phyloP scores from a whole-genome alignment of 2,113 vertebrate species.

The Alouatta palliata region DNA sequence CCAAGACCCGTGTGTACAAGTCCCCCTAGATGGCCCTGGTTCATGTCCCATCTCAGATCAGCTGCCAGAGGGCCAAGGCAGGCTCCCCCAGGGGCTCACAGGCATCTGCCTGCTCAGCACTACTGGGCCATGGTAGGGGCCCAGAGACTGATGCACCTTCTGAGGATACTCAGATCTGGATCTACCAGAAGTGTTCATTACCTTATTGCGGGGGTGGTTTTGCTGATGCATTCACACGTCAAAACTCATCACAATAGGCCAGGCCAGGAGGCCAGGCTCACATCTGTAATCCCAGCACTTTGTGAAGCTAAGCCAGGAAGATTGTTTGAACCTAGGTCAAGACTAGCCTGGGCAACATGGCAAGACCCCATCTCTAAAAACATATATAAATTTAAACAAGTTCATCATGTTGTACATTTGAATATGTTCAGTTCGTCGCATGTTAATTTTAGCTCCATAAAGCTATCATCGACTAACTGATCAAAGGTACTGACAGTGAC shows the following conservation, averaged over 20 bases:
- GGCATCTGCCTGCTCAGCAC: neutral
- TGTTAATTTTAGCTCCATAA: neutral
- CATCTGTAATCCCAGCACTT: too few relatives aligned
- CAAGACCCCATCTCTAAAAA: too few relatives aligned
- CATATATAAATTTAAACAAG: neutral
- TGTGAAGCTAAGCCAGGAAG: too few relatives aligned
- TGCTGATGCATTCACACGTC: neutral
- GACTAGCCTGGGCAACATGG: too few relatives aligned
- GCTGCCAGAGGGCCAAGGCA: neutral
- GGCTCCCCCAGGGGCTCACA: neutral
- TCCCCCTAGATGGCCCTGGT: neutral
- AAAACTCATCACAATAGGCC: neutral
- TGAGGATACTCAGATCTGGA: neutral
- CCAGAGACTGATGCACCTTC: neutral
- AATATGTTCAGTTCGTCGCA: neutral
- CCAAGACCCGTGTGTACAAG: neutral
- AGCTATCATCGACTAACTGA: neutral
- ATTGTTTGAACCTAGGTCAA: too few relatives aligned
- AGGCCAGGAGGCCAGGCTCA: too few relatives aligned
- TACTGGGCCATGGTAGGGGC: neutral
- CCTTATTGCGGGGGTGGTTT: neutral
- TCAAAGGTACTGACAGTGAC: neutral
- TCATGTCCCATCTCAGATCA: neutral
- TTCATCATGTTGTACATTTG: neutral
- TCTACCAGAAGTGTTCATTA: neutral